Percentiles rank a stretch among this genome's conserved stretches.
Conservation (phyloP, 2,888 invertebrate species). For the Rhagonycha lutea region DNA sequence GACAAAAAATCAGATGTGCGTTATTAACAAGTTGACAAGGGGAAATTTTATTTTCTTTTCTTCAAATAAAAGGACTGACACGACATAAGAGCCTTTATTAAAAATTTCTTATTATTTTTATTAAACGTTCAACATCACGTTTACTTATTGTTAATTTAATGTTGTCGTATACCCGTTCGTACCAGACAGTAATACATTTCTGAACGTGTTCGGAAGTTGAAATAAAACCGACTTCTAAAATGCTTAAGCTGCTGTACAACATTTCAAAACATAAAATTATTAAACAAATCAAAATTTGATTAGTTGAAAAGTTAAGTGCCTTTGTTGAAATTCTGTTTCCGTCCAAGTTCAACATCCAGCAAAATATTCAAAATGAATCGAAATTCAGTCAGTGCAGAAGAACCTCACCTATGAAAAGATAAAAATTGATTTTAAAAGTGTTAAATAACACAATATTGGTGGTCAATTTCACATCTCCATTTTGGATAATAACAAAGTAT, state of each 20-base stretch:
- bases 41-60: background rate
- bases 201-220: conserved; percentile 22
- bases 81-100: conserved; percentile 22
- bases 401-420: too few relatives aligned
- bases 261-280: background rate
- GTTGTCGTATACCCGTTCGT: conserved; percentile 26
- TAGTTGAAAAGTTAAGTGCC: background rate
- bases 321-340: background rate
- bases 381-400: background rate
- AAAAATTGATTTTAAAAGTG: too few relatives aligned
- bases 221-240: background rate
- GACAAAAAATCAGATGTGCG: background rate
- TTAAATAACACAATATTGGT: too few relatives aligned
- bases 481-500: too few relatives aligned
- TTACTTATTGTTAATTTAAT: conserved; percentile 35
- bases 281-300: background rate
- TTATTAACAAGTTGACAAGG: conserved; percentile 2
- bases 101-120: conserved; percentile 31
- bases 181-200: conserved; percentile 26
- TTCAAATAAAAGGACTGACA: conserved; percentile 8
- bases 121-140: conserved; percentile 31
- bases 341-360: background rate
- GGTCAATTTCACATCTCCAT: too few relatives aligned
- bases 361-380: background rate
- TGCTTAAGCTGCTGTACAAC: background rate